Percentiles rank a stretch among this genome's conserved stretches.
Conservation (phyloP, 1,140 invertebrate species). For the Pogonus chalceus region DNA sequence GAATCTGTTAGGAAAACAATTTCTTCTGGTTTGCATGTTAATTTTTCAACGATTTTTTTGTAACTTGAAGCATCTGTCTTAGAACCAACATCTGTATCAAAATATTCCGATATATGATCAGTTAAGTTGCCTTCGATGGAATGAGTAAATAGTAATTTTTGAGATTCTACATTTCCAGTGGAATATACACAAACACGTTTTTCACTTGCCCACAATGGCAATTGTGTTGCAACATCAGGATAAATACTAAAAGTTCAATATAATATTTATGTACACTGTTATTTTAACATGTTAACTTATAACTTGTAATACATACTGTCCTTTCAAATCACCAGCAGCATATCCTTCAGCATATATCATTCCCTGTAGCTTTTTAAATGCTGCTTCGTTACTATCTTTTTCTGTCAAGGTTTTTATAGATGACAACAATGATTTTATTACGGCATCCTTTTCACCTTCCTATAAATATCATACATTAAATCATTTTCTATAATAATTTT, state of each 20-base stretch:
- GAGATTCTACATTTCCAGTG: conserved; percentile 82
- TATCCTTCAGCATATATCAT: conserved; percentile 82
- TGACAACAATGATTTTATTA: conserved; percentile 47
- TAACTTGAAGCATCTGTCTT: conserved; percentile 65
- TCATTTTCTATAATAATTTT: not conserved
- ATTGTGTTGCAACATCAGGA: conserved; percentile 65
- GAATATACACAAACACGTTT: conserved; percentile 80
- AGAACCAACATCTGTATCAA: conserved; percentile 73
- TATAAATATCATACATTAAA: conserved; percentile 22
- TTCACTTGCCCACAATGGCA: conserved; percentile 61
- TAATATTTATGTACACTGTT: not conserved
- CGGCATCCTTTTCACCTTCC: conserved; percentile 42
- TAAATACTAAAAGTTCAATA: conserved; percentile 57
- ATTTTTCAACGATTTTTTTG: conserved; percentile 54
- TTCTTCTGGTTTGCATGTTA: conserved; percentile 49
- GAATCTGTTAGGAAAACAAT: conserved; percentile 81
- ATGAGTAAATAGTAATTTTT: conserved; percentile 78
- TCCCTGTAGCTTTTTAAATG: conserved; percentile 80
- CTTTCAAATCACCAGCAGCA: conserved; percentile 60
- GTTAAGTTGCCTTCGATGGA: conserved; percentile 66
- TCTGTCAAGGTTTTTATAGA: conserved; percentile 75
- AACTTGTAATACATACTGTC: conserved; percentile 66
- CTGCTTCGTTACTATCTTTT: conserved; percentile 64
- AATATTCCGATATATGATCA: conserved; percentile 66
- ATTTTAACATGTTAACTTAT: not conserved